These are phyloP conservation scores for Telmatochromis sp. DNA, from an alignment of 2,113 vertebrate genomes.

Conservation along the genomic window DNA sequence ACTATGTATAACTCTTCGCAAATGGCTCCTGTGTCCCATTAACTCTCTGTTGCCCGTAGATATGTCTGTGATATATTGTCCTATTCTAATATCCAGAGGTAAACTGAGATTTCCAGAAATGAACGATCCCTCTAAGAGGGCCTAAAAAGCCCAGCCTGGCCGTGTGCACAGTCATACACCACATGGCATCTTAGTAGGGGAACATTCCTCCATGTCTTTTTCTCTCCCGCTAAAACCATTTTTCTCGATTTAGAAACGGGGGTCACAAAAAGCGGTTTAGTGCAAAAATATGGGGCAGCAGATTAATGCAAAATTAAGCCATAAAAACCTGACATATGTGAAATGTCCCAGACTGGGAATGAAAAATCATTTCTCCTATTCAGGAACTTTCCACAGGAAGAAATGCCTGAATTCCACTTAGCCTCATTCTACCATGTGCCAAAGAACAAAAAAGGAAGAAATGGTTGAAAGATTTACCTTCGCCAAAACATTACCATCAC, in stretches of 20 bases:
- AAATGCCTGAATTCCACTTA: conserved; percentile 50
- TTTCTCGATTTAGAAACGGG: conserved; percentile 49
- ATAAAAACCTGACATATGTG: conserved; percentile 46
- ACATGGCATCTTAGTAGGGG: conserved; percentile 62
- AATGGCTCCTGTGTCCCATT: not conserved
- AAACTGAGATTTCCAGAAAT: conserved; percentile 66
- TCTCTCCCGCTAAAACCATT: conserved; percentile 45
- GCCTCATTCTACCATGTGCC: conserved; percentile 5
- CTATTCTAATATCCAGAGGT: conserved; percentile 44
- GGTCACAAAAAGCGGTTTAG: conserved; percentile 39
- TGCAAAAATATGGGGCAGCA: conserved; percentile 28
- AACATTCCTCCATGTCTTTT: conserved; percentile 61
- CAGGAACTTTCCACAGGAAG: conserved; percentile 59
- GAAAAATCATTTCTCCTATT: conserved; percentile 35
- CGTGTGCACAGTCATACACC: conserved; percentile 54
- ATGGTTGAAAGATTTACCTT: not conserved
- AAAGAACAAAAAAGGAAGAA: not conserved
- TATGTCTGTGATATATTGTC: conserved; percentile 31
- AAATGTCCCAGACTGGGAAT: conserved; percentile 51
- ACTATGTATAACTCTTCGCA: not conserved
- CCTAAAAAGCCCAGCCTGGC: conserved; percentile 35
- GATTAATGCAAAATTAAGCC: conserved; percentile 51
- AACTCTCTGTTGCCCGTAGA: conserved; percentile 6
- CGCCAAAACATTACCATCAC: conserved; percentile 34
- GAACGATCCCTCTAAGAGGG: conserved; percentile 29